Evolutionary conservation across 1,140 invertebrate genomes (phyloP).

Genomic region (Drosophila subpulchrella): DNA sequence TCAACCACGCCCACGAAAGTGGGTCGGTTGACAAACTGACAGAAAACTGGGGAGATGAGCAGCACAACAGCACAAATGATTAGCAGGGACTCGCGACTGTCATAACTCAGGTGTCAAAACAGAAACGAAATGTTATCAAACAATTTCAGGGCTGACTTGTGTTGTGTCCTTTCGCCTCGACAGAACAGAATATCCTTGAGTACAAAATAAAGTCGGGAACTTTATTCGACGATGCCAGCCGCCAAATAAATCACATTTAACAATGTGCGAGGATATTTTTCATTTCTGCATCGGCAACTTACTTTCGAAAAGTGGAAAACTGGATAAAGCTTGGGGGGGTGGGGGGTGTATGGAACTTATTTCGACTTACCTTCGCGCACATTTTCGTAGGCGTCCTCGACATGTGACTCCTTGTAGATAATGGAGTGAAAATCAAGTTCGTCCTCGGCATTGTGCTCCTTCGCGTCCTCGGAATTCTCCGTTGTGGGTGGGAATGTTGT

Average conservation of each 20-base stretch:
- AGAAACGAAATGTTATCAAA: constrained; percentile 74
- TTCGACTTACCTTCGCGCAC: constrained; percentile 89
- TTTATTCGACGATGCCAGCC: constrained; percentile 23
- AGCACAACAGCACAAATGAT: constrained; percentile 38
- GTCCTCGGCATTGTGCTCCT: constrained; percentile 45
- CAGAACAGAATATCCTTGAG: not conserved
- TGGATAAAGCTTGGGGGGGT: not conserved
- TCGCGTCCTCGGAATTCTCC: constrained; percentile 28
- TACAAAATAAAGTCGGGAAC: constrained; percentile 42
- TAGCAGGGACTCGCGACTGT: constrained; percentile 54
- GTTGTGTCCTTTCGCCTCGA: not conserved
- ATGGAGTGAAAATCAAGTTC: constrained; percentile 92
- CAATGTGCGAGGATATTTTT: constrained; percentile 62
- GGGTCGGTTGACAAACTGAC: constrained; percentile 29
- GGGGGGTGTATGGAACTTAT: constrained; percentile 16
- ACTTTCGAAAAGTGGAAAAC: constrained; percentile 12
- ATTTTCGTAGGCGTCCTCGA: constrained; percentile 93
- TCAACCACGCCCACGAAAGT: not conserved
- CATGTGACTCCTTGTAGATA: constrained; percentile 97
- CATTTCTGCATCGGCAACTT: constrained; percentile 59
- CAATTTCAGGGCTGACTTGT: constrained; percentile 73
- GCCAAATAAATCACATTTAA: constrained; percentile 67
- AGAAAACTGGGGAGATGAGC: constrained; percentile 20
- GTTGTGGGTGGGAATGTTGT: constrained; percentile 53
- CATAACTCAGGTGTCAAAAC: constrained; percentile 70